Percentiles rank a stretch among this genome's conserved stretches.
These are phyloP conservation scores for Aphidius colemani DNA, from an alignment of 2,888 invertebrate species.

Conservation along the genomic window DNA sequence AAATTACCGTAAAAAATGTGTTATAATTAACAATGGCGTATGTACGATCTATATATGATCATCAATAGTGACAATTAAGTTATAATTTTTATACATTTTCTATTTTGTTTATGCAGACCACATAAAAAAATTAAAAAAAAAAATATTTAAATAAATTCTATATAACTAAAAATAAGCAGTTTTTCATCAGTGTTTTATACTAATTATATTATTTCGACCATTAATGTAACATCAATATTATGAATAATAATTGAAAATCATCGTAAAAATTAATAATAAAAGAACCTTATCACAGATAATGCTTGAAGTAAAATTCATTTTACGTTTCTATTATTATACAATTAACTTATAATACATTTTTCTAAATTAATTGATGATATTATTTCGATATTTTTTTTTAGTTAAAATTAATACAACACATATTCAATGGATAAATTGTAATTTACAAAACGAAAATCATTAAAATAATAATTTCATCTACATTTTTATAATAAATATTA, in stretches of 20 bases:
- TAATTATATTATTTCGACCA: background rate
- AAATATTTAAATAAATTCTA: background rate
- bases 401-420: background rate
- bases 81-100: background rate
- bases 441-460: conserved; percentile 19
- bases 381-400: background rate
- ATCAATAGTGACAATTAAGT: background rate
- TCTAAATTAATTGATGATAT: background rate
- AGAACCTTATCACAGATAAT: conserved; percentile 22
- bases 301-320: conserved; percentile 9
- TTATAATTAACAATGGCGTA: background rate
- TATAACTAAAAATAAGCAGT: no score
- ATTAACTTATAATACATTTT: background rate
- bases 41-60: background rate
- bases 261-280: background rate
- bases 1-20: background rate
- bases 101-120: background rate
- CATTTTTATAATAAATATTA: background rate
- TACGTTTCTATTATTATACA: no score
- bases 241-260: background rate
- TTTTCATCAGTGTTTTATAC: no score
- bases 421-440: conserved; percentile 6
- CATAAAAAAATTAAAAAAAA: background rate
- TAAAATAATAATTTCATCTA: conserved; percentile 6
- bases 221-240: background rate